These are phyloP conservation scores for Setipinna tenuifilis DNA, from an alignment of 2,797 vertebrate genomes.

Conservation along the genomic window DNA sequence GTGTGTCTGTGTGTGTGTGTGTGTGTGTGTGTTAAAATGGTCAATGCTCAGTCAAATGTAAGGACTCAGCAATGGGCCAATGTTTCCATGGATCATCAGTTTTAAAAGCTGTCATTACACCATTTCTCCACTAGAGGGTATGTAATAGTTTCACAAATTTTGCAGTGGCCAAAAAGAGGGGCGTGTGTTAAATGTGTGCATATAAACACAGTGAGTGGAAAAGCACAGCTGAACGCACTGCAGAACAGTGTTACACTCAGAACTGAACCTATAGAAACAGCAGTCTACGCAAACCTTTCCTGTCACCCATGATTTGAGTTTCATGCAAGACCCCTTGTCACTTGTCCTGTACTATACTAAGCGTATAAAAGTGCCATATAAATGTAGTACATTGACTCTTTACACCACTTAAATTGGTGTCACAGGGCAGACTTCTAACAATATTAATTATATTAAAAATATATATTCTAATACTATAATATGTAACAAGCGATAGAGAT, in stretches of 20 bases:
- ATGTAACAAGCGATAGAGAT: neutral
- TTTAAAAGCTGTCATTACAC: neutral
- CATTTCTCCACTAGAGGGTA: slow-evolving; percentile 45
- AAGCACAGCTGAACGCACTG: neutral
- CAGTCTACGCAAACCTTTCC: neutral
- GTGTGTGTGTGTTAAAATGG: neutral
- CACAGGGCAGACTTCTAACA: too few relatives aligned
- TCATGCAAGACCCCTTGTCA: neutral
- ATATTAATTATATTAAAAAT: too few relatives aligned
- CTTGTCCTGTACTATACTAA: neutral
- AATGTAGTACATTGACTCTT: too few relatives aligned
- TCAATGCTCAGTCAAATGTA: slow-evolving; percentile 24
- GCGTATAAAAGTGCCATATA: too few relatives aligned
- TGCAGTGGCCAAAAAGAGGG: slow-evolving; percentile 2
- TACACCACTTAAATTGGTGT: neutral
- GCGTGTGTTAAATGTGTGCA: neutral
- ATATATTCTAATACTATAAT: neutral
- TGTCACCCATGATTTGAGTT: neutral
- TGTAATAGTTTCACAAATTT: neutral
- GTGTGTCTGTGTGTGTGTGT: neutral
- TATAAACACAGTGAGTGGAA: neutral
- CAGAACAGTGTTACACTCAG: neutral
- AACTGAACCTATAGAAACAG: neutral
- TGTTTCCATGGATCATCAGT: neutral
- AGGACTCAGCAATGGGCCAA: neutral